phyloP scores from a whole-genome alignment of 2,888 invertebrate species.

The Calameuta filiformis region DNA sequence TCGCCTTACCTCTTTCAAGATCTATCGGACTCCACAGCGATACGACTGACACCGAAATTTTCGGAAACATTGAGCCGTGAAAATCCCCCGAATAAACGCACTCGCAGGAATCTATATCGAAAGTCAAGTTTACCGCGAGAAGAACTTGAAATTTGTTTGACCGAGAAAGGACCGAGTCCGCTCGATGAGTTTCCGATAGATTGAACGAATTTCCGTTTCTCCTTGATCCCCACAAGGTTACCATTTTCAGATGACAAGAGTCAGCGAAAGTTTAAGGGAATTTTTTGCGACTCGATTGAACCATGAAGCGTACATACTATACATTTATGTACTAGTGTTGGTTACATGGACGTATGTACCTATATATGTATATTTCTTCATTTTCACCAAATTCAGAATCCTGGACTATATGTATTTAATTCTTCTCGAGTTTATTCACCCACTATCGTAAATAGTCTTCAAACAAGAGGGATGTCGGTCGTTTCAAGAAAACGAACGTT shows the following conservation, averaged over 20 bases:
- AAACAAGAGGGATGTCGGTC: constrained; percentile 13
- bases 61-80: background rate
- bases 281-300: background rate
- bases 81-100: background rate
- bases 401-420: background rate
- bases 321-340: background rate
- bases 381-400: background rate
- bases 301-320: background rate
- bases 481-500: constrained; percentile 20
- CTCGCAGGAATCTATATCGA: background rate
- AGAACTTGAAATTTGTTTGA: background rate
- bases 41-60: background rate
- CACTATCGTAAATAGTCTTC: background rate
- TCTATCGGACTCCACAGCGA: background rate
- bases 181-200: background rate
- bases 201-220: background rate
- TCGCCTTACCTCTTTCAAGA: background rate
- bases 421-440: background rate
- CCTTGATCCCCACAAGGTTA: background rate
- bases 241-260: background rate
- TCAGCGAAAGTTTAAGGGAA: background rate
- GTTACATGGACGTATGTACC: background rate
- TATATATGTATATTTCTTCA: background rate
- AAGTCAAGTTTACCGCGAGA: background rate
- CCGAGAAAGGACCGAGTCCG: background rate